These are phyloP conservation scores for Dusona sp. DNA, from an alignment of 2,888 invertebrate species.

Conservation along the genomic window DNA sequence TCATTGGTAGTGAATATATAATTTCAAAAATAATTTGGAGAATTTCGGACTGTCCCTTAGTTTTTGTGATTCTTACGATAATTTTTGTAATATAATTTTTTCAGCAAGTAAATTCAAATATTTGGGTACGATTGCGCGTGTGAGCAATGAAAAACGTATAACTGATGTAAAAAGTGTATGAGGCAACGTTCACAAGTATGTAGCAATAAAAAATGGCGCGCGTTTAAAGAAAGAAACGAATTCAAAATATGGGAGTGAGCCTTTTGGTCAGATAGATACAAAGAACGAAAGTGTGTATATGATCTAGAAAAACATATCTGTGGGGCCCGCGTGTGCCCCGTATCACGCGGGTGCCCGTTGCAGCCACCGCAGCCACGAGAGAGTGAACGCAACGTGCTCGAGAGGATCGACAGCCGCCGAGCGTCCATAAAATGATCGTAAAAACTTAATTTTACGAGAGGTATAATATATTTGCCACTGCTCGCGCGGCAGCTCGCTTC, in stretches of 20 bases:
- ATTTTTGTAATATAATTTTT: background rate
- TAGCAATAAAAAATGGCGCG: background rate
- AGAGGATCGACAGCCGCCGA: conserved; percentile 81
- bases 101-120: too few species aligned
- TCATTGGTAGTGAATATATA: background rate
- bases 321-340: conserved; percentile 55
- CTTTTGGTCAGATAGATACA: conserved; percentile 51
- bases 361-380: conserved; percentile 45
- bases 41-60: background rate
- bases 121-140: too few species aligned
- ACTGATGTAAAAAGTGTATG: too few species aligned
- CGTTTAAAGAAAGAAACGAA: background rate
- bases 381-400: conserved; percentile 67
- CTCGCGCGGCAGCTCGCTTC: conserved; percentile 69
- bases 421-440: conserved; percentile 85
- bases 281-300: background rate
- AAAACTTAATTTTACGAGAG: conserved; percentile 85
- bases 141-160: too few species aligned
- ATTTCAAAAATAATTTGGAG: too few species aligned
- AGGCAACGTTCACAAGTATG: background rate
- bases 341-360: conserved; percentile 59
- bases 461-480: conserved; percentile 85
- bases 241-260: background rate
- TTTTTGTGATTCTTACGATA: background rate
- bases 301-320: conserved; percentile 47